Conservation (phyloP, 2,888 invertebrate species). For the Cantharis rustica region DNA sequence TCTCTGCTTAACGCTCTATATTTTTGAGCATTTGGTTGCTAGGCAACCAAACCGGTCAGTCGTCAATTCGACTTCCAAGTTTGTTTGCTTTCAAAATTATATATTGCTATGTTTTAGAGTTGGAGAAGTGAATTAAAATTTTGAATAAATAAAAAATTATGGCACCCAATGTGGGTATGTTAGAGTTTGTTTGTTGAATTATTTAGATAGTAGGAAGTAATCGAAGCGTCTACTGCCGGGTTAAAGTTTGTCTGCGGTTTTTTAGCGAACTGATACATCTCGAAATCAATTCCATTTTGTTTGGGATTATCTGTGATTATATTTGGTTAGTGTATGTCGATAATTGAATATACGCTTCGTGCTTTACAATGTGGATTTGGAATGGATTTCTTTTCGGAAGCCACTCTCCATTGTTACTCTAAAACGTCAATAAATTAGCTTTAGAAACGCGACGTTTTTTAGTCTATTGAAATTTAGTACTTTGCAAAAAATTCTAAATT, state of each 20-base stretch:
- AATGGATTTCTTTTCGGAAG: neutral
- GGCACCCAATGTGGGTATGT: too few species aligned
- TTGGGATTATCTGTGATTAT: conserved; percentile 14
- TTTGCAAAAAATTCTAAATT: neutral
- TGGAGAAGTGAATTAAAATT: too few species aligned
- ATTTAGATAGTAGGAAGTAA: too few species aligned
- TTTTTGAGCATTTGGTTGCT: too few species aligned
- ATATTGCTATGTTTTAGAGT: too few species aligned
- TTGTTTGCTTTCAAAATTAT: too few species aligned
- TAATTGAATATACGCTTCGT: conserved; percentile 32
- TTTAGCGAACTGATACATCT: neutral
- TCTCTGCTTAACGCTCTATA: too few species aligned
- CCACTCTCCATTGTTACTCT: neutral
- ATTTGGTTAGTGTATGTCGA: conserved; percentile 13
- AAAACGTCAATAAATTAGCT: neutral
- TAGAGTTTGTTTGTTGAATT: too few species aligned
- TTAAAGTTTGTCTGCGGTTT: neutral
- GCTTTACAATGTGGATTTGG: conserved; percentile 32
- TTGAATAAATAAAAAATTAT: too few species aligned
- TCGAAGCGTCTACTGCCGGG: neutral
- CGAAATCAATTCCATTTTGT: conserved; percentile 5
- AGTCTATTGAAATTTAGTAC: neutral
- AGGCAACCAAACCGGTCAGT: too few species aligned
- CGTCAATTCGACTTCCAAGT: too few species aligned
- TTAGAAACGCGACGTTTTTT: neutral